These are phyloP conservation scores for Anoncus sp. DNA, from an alignment of 2,888 invertebrate genomes.

Conservation along the genomic window DNA sequence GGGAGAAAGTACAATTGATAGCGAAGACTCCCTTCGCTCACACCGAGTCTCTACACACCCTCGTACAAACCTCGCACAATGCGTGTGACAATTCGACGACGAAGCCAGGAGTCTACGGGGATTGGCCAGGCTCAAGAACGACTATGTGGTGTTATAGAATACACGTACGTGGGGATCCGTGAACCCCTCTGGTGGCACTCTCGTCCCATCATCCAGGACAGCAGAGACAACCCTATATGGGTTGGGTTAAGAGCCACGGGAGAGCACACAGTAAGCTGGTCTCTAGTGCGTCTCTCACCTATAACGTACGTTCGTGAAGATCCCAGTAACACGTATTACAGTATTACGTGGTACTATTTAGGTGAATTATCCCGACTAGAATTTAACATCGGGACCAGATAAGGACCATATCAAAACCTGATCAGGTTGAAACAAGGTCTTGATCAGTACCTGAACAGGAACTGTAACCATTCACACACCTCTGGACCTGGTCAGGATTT, in stretches of 20 bases:
- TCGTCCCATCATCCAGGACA: conserved; percentile 22
- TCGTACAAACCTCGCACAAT: conserved; percentile 21
- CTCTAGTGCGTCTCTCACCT: conserved; percentile 56
- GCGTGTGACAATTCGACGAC: conserved; percentile 60
- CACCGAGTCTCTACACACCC: conserved; percentile 15
- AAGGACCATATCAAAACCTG: no score
- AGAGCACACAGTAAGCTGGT: conserved; percentile 59
- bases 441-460: no score
- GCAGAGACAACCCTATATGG: conserved; percentile 30
- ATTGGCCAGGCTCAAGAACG: conserved; percentile 52
- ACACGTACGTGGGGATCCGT: background rate
- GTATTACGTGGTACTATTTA: background rate
- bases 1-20: background rate
- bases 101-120: conserved; percentile 24
- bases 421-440: no score
- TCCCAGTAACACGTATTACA: conserved; percentile 27
- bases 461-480: no score
- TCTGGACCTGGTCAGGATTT: no score
- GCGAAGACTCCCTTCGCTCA: background rate
- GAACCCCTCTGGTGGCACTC: conserved; percentile 20
- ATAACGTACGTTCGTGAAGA: conserved; percentile 42
- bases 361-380: no score
- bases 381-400: no score
- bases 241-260: conserved; percentile 56
- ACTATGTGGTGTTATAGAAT: conserved; percentile 25